phyloP scores from a whole-genome alignment of 2,797 vertebrate species.

The Rhyacichthys aspro region DNA sequence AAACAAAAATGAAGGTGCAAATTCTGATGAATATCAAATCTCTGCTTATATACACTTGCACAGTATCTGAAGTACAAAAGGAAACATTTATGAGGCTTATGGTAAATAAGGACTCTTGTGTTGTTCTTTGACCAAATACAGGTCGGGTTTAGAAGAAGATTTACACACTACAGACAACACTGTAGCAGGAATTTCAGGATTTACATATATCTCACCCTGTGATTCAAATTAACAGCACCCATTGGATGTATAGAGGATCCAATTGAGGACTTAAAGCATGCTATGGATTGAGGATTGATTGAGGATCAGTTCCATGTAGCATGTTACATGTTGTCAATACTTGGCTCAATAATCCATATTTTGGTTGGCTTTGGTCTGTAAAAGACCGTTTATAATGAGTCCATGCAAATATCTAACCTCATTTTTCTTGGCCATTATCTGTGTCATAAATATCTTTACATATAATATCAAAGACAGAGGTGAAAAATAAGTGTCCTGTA shows the following conservation, averaged over 20 bases:
- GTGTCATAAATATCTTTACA: constrained; percentile 69
- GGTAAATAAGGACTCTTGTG: constrained; percentile 54
- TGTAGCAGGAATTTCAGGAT: constrained; percentile 49
- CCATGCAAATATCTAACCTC: constrained; percentile 46
- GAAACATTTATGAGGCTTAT: constrained; percentile 53
- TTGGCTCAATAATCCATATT: constrained; percentile 41
- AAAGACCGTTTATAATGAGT: constrained; percentile 10
- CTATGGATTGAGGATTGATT: constrained; percentile 38
- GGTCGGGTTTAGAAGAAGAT: constrained; percentile 35
- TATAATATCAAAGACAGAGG: constrained; percentile 44
- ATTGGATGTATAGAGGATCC: constrained; percentile 51
- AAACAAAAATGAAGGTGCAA: constrained; percentile 72
- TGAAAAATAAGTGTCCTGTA: constrained; percentile 64
- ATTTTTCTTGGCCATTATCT: constrained; percentile 42
- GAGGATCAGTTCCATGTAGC: constrained; percentile 38
- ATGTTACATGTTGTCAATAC: constrained; percentile 59
- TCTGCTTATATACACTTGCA: constrained; percentile 71
- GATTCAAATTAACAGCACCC: constrained; percentile 54
- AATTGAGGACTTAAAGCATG: constrained; percentile 56
- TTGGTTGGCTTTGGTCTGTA: constrained; percentile 23
- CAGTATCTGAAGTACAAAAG: constrained; percentile 66
- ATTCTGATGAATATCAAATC: constrained; percentile 68
- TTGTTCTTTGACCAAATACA: constrained; percentile 22
- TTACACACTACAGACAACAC: constrained; percentile 38
- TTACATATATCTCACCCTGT: constrained; percentile 44